Conservation (phyloP, 2,113 vertebrate species). For the Andinoacara biseriatus region DNA sequence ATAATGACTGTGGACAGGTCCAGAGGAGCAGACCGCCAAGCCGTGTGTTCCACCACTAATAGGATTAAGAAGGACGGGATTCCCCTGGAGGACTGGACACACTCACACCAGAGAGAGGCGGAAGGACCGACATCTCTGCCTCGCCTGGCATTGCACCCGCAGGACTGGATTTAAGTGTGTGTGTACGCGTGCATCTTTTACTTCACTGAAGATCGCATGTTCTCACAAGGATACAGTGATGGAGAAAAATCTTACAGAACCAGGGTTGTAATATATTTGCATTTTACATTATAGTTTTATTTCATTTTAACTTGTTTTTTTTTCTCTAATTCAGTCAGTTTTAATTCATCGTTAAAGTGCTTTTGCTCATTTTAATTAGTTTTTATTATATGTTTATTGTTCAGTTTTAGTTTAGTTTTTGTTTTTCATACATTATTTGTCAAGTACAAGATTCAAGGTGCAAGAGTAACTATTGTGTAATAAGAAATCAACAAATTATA, state of each 20-base stretch:
- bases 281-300: too few species aligned
- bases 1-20: conserved; percentile 77
- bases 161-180: conserved; percentile 48
- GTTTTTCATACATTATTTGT: too few species aligned
- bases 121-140: conserved; percentile 56
- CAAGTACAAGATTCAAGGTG: too few species aligned
- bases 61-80: conserved; percentile 76
- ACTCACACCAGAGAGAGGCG: conserved; percentile 67
- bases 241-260: not conserved
- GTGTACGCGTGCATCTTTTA: conserved; percentile 3
- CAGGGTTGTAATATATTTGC: too few species aligned
- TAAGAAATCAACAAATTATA: too few species aligned
- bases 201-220: not conserved
- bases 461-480: too few species aligned
- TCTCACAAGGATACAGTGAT: conserved; percentile 2
- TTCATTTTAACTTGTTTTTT: too few species aligned
- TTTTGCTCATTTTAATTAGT: too few species aligned
- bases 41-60: conserved; percentile 72
- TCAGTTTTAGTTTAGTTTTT: too few species aligned
- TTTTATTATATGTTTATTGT: too few species aligned
- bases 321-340: too few species aligned
- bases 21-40: conserved; percentile 65
- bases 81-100: conserved; percentile 71
- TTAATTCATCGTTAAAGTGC: too few species aligned
- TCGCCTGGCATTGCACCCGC: conserved; percentile 62